Conservation (phyloP, 2,113 vertebrate genomes). For the Gallinago jamesoni region DNA sequence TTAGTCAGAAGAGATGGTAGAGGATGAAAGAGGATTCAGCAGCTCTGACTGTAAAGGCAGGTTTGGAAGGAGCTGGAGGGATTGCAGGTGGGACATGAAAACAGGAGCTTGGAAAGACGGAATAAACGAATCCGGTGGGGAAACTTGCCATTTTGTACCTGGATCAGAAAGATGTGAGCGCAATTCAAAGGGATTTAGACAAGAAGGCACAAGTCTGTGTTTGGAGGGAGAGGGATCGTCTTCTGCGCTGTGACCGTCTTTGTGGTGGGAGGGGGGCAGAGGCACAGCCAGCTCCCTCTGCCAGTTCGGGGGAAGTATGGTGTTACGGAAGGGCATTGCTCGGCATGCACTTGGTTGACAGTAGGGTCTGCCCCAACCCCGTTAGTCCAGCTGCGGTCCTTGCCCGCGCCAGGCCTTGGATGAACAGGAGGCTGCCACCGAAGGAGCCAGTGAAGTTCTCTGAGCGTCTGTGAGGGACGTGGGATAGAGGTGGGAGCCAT, state of each 20-base stretch:
- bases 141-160: neutral
- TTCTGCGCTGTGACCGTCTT: neutral
- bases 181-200: neutral
- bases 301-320: neutral
- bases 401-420: fast-evolving
- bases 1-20: neutral
- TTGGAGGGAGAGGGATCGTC: neutral
- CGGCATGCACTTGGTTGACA: fast-evolving
- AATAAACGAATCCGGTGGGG: neutral
- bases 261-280: neutral
- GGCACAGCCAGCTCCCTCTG: neutral
- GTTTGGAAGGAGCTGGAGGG: conserved; percentile 20
- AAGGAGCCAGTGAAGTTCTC: neutral
- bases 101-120: neutral
- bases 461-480: neutral
- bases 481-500: neutral
- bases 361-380: neutral
- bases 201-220: neutral
- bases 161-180: neutral
- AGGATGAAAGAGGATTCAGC: conserved; percentile 22
- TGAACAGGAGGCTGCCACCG: neutral
- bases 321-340: neutral
- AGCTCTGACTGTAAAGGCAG: neutral
- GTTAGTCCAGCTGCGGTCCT: fast-evolving
- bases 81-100: conserved; percentile 22